Percentiles rank a stretch among this genome's conserved stretches.
Evolutionary conservation across 1,140 invertebrate genomes (phyloP).

Genomic region (Zaprionus gabonicus): DNA sequence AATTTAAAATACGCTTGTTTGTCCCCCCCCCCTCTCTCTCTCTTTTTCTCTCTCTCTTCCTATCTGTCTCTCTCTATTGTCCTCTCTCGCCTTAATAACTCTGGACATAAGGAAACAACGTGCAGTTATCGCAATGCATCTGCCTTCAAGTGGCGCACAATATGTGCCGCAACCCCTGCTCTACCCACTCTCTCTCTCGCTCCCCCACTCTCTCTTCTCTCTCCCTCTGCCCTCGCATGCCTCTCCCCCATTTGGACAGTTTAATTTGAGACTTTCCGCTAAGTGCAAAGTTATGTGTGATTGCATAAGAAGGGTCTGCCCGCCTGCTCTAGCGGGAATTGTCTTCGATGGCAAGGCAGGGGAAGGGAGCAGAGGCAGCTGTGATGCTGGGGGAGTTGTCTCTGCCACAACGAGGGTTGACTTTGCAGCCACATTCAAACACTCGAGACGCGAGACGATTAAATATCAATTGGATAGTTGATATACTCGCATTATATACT

Average conservation of each 20-base stretch:
- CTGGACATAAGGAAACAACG: conserved; percentile 50
- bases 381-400: background rate
- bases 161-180: background rate
- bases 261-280: conserved; percentile 77
- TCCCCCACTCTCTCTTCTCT: background rate
- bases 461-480: conserved; percentile 28
- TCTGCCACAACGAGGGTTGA: conserved; percentile 23
- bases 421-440: background rate
- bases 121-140: conserved; percentile 56
- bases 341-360: background rate
- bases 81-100: background rate
- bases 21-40: conserved; percentile 2
- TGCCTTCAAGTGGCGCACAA: conserved; percentile 1
- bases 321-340: conserved; percentile 1
- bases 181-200: background rate
- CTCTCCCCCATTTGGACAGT: conserved; percentile 57
- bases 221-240: conserved; percentile 16
- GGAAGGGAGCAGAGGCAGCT: too few relatives aligned
- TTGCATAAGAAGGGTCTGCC: conserved; percentile 52
- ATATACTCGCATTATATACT: background rate
- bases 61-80: background rate
- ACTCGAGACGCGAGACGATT: conserved; percentile 8
- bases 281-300: conserved; percentile 81
- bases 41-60: background rate
- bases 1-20: conserved; percentile 62